Conservation (phyloP, 1,140 invertebrate genomes). For the Tachypleus tridentatus region DNA sequence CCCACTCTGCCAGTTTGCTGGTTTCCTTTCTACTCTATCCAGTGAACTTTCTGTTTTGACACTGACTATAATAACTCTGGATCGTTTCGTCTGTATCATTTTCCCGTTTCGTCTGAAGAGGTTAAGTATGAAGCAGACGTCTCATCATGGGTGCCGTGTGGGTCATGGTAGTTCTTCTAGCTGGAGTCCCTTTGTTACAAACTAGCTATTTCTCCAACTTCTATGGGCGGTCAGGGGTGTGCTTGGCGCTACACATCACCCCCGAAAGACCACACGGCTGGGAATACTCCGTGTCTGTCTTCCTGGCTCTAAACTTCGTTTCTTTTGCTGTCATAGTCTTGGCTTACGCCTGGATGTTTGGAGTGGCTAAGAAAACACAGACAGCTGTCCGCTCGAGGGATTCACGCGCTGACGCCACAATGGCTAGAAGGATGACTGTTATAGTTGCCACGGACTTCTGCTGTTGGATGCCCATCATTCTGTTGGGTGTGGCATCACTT, state of each 20-base stretch:
- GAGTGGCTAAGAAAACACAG: constrained; percentile 39
- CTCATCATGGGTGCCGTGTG: constrained; percentile 47
- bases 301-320: constrained; percentile 41
- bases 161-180: constrained; percentile 43
- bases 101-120: constrained; percentile 42
- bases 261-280: not conserved
- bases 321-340: constrained; percentile 43
- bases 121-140: constrained; percentile 42
- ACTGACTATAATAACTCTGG: constrained; percentile 45
- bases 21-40: constrained; percentile 52
- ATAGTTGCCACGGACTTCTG: constrained; percentile 45
- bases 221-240: constrained; percentile 45
- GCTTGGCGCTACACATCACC: constrained; percentile 42
- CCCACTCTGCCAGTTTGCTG: constrained; percentile 41
- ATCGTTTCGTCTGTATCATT: constrained; percentile 43
- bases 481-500: constrained; percentile 23
- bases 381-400: constrained; percentile 32
- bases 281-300: constrained; percentile 46
- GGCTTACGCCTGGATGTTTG: constrained; percentile 45
- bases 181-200: constrained; percentile 36
- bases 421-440: constrained; percentile 43
- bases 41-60: constrained; percentile 51
- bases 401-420: constrained; percentile 25
- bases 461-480: constrained; percentile 54
- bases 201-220: constrained; percentile 33